These are phyloP conservation scores for Galeopsomyia nigrocyanea DNA, from an alignment of 2,888 invertebrate species.

Conservation along the genomic window DNA sequence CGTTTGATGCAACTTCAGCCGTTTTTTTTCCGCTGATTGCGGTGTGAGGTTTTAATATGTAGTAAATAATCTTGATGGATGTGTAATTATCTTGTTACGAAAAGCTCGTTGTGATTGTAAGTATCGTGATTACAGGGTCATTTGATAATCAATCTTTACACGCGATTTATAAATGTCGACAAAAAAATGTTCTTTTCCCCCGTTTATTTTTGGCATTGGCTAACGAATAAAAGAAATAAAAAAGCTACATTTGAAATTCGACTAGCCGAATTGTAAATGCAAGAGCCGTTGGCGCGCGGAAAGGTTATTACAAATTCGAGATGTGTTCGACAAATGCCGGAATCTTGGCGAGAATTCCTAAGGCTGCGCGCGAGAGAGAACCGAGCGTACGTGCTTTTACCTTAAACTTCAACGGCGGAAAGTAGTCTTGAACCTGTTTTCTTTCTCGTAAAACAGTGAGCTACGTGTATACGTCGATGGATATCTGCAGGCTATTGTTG, in stretches of 20 bases:
- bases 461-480: conserved; percentile 5
- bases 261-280: conserved; percentile 25
- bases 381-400: conserved; percentile 30
- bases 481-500: conserved; percentile 2
- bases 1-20: neutral
- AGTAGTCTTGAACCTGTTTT: neutral
- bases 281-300: conserved; percentile 3
- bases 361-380: neutral
- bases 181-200: too few species aligned
- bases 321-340: conserved; percentile 54
- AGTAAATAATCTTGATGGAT: neutral
- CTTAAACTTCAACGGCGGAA: conserved; percentile 13
- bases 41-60: neutral
- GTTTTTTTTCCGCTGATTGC: neutral
- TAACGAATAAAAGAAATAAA: too few species aligned
- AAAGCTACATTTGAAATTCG: conserved; percentile 21
- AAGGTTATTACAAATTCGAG: conserved; percentile 62
- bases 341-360: conserved; percentile 42
- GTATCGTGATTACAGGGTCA: too few species aligned
- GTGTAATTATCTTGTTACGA: too few species aligned
- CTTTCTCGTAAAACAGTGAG: neutral
- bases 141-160: too few species aligned
- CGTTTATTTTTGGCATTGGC: too few species aligned
- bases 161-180: too few species aligned
- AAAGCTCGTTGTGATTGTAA: too few species aligned